A percentile compares a stretch with the other conserved stretches of the same genome.
Evolutionary conservation across 2,888 invertebrate genomes (phyloP).

Genomic region (Tigriopus californicus): DNA sequence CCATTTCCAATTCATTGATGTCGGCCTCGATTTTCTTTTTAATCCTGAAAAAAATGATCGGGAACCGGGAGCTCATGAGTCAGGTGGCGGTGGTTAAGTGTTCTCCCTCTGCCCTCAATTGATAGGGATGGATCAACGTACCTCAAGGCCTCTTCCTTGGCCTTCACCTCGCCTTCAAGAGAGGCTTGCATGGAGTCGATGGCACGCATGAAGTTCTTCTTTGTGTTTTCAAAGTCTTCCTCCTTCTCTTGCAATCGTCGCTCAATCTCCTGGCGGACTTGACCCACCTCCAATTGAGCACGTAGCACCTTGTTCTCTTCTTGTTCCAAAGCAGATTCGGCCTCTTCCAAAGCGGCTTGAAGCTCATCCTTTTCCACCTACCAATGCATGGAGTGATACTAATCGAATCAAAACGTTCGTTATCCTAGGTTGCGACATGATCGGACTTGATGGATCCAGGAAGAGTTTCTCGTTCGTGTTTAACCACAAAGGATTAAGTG

Average conservation of each 20-base stretch:
- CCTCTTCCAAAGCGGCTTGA: conserved; percentile 96
- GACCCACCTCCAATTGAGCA: conserved; percentile 34
- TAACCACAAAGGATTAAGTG: no score
- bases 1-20: conserved; percentile 41
- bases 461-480: no score
- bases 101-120: no score
- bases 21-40: conserved; percentile 43
- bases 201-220: conserved; percentile 40
- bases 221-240: conserved; percentile 40
- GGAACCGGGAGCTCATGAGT: background rate
- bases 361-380: conserved; percentile 99
- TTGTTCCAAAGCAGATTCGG: conserved; percentile 96
- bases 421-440: no score
- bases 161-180: conserved; percentile 38
- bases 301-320: conserved; percentile 77
- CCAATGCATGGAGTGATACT: conserved; percentile 35
- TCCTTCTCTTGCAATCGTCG: conserved; percentile 37
- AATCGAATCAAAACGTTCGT: conserved; percentile 41
- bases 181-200: conserved; percentile 41
- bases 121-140: background rate
- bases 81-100: background rate
- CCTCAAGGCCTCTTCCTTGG: conserved; percentile 37
- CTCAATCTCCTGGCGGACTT: conserved; percentile 37
- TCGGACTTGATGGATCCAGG: no score
- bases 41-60: conserved; percentile 25